Conservation (phyloP, 2,888 invertebrate genomes). For the Venusia cambrica region DNA sequence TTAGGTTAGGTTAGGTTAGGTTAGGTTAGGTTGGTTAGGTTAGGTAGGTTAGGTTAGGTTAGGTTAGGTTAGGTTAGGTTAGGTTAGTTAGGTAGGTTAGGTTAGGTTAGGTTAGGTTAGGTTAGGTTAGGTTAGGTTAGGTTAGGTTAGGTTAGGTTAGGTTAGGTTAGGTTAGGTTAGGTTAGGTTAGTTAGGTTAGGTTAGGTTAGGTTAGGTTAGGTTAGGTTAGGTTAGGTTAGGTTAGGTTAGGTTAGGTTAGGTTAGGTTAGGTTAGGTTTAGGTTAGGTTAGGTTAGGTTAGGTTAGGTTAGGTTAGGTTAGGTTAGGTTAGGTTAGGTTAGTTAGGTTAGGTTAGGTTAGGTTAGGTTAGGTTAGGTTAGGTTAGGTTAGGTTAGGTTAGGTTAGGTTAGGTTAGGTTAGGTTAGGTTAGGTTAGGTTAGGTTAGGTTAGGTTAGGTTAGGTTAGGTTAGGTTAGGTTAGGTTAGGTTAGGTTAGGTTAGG, state of each 20-base stretch:
- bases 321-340: constrained; percentile 19
- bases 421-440: constrained; percentile 30
- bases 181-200: constrained; percentile 23
- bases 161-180: constrained; percentile 17
- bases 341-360: constrained; percentile 26
- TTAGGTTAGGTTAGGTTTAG: constrained; percentile 26
- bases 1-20: constrained; percentile 17
- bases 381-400: constrained; percentile 22
- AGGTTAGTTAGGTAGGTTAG: constrained; percentile 13
- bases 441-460: constrained; percentile 28
- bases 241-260: constrained; percentile 24
- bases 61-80: constrained; percentile 17
- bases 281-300: constrained; percentile 25
- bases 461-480: constrained; percentile 28
- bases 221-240: constrained; percentile 21
- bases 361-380: constrained; percentile 19
- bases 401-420: constrained; percentile 26
- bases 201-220: constrained; percentile 24
- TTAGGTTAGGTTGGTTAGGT: constrained; percentile 16
- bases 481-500: constrained; percentile 30
- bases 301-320: constrained; percentile 26
- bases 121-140: constrained; percentile 23
- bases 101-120: constrained; percentile 11
- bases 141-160: constrained; percentile 17
- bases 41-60: constrained; percentile 12